Conservation (phyloP, 2,113 vertebrate species). For the Callionymus lyra region DNA sequence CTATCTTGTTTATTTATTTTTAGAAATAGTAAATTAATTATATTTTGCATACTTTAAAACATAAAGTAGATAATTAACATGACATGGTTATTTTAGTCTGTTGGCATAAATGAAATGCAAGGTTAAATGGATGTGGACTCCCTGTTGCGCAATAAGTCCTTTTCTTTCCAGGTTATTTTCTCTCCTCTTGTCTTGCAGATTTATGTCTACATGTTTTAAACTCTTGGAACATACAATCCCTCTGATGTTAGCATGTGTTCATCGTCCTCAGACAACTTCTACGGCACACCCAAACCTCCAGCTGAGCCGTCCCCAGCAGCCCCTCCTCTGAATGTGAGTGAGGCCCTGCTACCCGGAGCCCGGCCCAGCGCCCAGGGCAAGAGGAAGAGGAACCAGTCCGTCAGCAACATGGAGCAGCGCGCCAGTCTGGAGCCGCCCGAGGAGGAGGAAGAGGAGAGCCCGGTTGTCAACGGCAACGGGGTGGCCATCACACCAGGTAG, state of each 20-base stretch:
- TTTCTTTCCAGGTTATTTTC: too few species aligned
- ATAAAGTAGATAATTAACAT: too few species aligned
- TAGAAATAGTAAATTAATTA: too few species aligned
- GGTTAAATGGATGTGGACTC: too few species aligned
- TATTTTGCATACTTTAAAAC: too few species aligned
- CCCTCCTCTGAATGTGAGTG: conserved; percentile 93
- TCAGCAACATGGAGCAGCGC: conserved; percentile 97
- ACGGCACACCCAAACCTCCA: conserved; percentile 96
- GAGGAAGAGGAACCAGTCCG: conserved; percentile 95
- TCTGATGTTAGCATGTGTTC: background rate
- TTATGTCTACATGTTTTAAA: too few species aligned
- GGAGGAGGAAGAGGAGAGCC: conserved; percentile 93
- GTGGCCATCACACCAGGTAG: conserved; percentile 89
- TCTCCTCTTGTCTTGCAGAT: too few species aligned
- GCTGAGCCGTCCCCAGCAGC: conserved; percentile 87
- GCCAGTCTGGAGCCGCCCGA: conserved; percentile 89
- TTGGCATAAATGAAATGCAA: too few species aligned
- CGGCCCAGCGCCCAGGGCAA: conserved; percentile 96
- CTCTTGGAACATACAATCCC: too few species aligned
- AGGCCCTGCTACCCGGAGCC: conserved; percentile 93
- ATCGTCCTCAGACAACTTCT: conserved; percentile 84
- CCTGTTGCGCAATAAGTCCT: too few species aligned
- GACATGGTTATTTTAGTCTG: too few species aligned
- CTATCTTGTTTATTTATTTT: too few species aligned
- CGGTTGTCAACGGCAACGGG: conserved; percentile 92